Evolutionary conservation across 1,140 invertebrate species (phyloP).

Genomic region (Lerema accius): DNA sequence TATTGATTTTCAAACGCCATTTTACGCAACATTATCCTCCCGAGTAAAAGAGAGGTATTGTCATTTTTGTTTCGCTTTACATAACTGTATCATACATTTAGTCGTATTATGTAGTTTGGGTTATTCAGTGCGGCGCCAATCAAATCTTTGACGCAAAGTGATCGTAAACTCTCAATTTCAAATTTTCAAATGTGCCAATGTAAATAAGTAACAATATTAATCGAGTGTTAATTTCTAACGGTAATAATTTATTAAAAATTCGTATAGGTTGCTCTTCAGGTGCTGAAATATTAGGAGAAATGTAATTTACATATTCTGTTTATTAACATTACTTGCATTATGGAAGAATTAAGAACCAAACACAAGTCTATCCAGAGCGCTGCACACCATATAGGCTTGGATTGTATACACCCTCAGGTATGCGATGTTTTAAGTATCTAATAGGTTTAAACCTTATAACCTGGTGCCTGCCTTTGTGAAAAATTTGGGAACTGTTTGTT

Average conservation of each 20-base stretch:
- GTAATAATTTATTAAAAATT: not conserved
- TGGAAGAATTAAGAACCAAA: constrained; percentile 70
- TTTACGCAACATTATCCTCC: constrained; percentile 51
- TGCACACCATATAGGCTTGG: constrained; percentile 71
- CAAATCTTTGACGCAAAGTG: not conserved
- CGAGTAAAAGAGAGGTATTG: constrained; percentile 15
- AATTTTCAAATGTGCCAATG: constrained; percentile 1
- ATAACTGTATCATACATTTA: not conserved
- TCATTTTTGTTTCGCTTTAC: not conserved
- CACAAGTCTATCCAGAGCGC: constrained; percentile 69
- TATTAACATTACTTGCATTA: constrained; percentile 36
- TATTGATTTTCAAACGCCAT: constrained; percentile 48
- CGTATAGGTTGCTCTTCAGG: not conserved
- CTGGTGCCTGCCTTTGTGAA: too few relatives aligned
- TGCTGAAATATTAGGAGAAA: not conserved
- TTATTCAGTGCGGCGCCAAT: not conserved
- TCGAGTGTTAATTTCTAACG: not conserved
- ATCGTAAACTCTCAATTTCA: constrained; percentile 1
- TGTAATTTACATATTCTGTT: constrained; percentile 2
- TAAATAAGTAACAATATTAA: not conserved
- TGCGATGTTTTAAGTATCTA: not conserved
- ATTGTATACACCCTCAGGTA: constrained; percentile 75
- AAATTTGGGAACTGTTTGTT: too few relatives aligned
- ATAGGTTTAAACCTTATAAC: too few relatives aligned
- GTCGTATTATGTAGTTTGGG: not conserved